Evolutionary conservation across 2,888 invertebrate species (phyloP).

Genomic region (Hirtodrosophila histrioides): DNA sequence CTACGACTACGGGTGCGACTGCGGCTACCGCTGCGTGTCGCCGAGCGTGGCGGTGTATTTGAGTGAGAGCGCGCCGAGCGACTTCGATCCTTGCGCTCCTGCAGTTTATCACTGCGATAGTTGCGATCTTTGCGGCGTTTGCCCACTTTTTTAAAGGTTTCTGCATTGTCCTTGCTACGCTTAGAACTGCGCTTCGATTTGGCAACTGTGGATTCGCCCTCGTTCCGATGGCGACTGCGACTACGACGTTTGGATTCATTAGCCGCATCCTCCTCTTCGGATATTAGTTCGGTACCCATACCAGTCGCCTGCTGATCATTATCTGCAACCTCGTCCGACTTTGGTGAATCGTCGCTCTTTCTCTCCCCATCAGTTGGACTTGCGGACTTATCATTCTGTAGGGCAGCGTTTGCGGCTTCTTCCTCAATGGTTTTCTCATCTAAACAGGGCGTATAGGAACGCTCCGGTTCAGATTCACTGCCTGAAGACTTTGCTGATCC

Average conservation of each 20-base stretch:
- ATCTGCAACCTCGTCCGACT: conserved; percentile 6
- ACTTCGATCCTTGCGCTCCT: conserved; percentile 25
- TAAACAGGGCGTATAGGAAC: conserved; percentile 90
- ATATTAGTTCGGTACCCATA: conserved; percentile 90
- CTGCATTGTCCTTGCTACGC: conserved; percentile 84
- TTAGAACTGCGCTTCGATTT: conserved; percentile 59
- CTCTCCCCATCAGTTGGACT: conserved; percentile 2
- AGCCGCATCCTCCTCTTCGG: conserved; percentile 87
- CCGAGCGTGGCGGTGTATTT: conserved; percentile 43
- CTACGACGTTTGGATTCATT: conserved; percentile 57
- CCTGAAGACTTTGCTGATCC: conserved; percentile 23
- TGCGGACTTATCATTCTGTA: conserved; percentile 3
- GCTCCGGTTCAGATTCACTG: conserved; percentile 86
- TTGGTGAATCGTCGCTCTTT: conserved; percentile 12
- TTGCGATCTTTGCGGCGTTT: conserved; percentile 91
- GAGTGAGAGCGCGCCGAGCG: conserved; percentile 43
- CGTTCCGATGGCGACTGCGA: conserved; percentile 41
- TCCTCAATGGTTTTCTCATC: conserved; percentile 86
- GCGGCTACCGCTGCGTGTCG: conserved; percentile 5
- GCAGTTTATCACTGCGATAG: conserved; percentile 89
- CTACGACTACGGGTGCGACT: conserved; percentile 27
- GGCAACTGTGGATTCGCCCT: conserved; percentile 24
- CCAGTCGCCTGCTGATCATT: conserved; percentile 37
- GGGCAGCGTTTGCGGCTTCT: conserved; percentile 15
- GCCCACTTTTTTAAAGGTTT: conserved; percentile 91